Conservation (phyloP, 2,888 invertebrate genomes). For the Melipona beecheii region DNA sequence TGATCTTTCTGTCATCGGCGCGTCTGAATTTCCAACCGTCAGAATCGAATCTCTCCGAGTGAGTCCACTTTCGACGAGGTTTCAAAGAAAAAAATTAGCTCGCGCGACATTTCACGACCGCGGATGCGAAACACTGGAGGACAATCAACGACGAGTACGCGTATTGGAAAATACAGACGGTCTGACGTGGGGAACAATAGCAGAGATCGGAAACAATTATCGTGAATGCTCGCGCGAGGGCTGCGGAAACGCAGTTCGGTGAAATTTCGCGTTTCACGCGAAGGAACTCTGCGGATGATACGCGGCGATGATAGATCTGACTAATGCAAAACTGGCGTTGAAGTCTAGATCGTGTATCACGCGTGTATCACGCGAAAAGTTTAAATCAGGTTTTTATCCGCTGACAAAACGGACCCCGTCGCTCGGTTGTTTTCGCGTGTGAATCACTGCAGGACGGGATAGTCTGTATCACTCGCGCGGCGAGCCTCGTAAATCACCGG, state of each 20-base stretch:
- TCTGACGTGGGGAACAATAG: too few relatives aligned
- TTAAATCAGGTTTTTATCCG: background rate
- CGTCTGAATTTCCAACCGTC: background rate
- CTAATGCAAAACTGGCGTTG: background rate
- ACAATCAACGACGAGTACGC: too few relatives aligned
- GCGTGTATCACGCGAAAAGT: too few relatives aligned
- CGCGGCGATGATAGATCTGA: background rate
- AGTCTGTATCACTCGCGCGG: background rate
- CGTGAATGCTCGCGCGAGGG: background rate
- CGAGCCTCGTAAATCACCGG: constrained; percentile 42
- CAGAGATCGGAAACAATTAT: too few relatives aligned
- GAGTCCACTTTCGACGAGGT: too few relatives aligned
- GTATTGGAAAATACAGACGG: too few relatives aligned
- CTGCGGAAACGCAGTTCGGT: background rate
- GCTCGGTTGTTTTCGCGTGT: constrained; percentile 1
- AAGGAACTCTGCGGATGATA: too few relatives aligned
- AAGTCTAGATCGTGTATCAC: background rate
- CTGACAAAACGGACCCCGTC: too few relatives aligned
- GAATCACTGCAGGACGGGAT: constrained; percentile 21
- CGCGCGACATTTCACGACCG: too few relatives aligned
- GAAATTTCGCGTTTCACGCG: background rate
- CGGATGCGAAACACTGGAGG: too few relatives aligned
- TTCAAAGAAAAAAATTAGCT: too few relatives aligned
- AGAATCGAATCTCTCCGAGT: background rate
- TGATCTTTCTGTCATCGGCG: background rate